phyloP scores from a whole-genome alignment of 2,113 vertebrate genomes.

The Polypterus bichir region DNA sequence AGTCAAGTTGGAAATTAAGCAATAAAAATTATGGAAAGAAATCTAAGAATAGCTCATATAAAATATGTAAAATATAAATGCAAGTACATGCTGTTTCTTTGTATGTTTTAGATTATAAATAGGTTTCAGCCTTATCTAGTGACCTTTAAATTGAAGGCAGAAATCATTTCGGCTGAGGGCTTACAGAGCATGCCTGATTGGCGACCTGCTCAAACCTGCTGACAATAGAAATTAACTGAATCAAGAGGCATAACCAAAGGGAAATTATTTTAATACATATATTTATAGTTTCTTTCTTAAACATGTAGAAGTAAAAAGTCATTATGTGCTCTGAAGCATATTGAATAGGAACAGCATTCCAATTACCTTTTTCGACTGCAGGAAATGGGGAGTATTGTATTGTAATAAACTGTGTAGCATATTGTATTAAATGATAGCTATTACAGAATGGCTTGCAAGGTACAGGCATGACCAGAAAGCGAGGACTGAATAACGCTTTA shows the following conservation, averaged over 20 bases:
- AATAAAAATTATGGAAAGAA: too few relatives aligned
- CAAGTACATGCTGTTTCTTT: constrained; percentile 14
- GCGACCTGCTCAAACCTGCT: constrained; percentile 41
- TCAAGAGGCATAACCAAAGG: constrained; percentile 38
- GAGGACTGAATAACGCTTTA: too few relatives aligned
- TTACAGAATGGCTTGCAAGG: constrained; percentile 9
- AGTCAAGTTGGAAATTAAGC: too few relatives aligned
- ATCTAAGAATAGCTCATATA: too few relatives aligned
- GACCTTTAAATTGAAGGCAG: constrained; percentile 59
- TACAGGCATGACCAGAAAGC: too few relatives aligned
- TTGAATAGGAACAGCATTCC: constrained; percentile 20
- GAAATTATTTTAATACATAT: constrained; percentile 29
- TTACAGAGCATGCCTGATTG: constrained; percentile 37
- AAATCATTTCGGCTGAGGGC: constrained; percentile 39
- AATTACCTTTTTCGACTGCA: constrained; percentile 4
- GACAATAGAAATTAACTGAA: constrained; percentile 55
- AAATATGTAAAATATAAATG: too few relatives aligned
- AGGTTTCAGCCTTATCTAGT: constrained; percentile 50
- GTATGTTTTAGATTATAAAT: constrained; percentile 44
- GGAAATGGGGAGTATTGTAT: constrained; percentile 5
- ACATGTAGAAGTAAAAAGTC: constrained; percentile 39
- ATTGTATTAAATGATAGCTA: constrained; percentile 38
- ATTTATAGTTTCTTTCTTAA: constrained; percentile 35
- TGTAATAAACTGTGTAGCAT: constrained; percentile 28
- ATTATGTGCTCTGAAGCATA: constrained; percentile 52